Evolutionary conservation across 30 jellyfish, hydroid and myxozoan genomes (phyloP), one percentile per base, ranked within the genome.

Genomic region (Cassiopea andromeda): DNA sequence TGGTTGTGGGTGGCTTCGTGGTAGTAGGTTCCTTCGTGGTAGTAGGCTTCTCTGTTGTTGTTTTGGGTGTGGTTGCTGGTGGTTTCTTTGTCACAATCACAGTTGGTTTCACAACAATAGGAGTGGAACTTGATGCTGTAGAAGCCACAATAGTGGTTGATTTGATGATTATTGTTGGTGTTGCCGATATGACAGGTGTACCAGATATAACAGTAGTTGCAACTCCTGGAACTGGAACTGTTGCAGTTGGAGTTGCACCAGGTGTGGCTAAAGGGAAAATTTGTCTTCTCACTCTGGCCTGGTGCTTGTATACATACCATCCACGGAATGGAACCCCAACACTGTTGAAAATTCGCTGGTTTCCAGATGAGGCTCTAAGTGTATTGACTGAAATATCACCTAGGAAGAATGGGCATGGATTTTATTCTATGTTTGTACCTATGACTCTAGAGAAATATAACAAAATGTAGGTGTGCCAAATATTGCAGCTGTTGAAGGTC

Each of bases 241-340:
- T 80, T 17, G 75, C 83, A 2, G 92, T 61, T 49, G 84, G 76
- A 14, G 93, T 57, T 9, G 94, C 85, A 49, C 73, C 91, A 0
- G 94, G 97, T 1, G 94, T 91, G 17, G 97, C 93, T n/a, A 46
- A 81, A 27, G 97, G 97, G 68, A 69, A 67, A n/a, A 84, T 89
- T 76, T 81, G 94, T 64, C 97, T 48, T 17, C 95, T 78, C 46
- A 69, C 67, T 49, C 95, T 70, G 44, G 71, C 45, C 12, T 72
- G 91, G 54, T 61, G 73, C 75, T 78, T 76, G 84, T 92, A 85
- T 7, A 95, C 93, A 79, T 84, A 92, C 99, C 99, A 95, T 12
- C 99, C 99, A 59, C 87, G 81, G 80, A 95, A 92, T 1, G 93
- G 88, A 43, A 74, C 81, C 1, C 96, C 94, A 64, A 87, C 91